A percentile compares a stretch with the other conserved stretches of the same genome.
These are phyloP conservation scores for Aegotheles bennettii DNA, from an alignment of 2,113 vertebrate genomes.

Conservation along the genomic window DNA sequence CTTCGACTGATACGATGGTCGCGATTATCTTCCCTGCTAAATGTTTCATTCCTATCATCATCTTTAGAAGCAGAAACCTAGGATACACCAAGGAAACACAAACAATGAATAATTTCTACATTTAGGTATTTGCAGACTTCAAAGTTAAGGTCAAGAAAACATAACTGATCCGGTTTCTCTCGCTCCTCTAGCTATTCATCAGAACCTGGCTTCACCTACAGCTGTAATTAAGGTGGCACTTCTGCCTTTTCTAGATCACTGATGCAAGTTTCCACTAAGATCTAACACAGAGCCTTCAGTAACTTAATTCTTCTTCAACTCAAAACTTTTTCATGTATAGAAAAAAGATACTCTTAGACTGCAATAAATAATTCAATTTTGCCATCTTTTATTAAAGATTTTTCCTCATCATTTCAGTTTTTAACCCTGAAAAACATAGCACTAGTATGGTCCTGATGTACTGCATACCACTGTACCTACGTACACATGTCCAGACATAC, in stretches of 20 bases:
- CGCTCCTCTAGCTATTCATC: neutral
- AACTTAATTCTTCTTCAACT: neutral
- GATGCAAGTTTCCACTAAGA: neutral
- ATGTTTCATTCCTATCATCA: constrained; percentile 75
- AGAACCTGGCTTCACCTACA: neutral
- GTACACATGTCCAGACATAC: neutral
- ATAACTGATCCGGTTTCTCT: neutral
- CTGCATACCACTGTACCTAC: too few relatives aligned
- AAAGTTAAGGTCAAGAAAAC: neutral
- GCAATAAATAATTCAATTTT: neutral
- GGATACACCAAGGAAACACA: neutral
- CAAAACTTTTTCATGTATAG: neutral
- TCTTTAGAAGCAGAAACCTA: constrained; percentile 65
- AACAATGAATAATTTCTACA: neutral
- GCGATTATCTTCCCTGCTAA: constrained; percentile 62
- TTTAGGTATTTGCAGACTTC: neutral
- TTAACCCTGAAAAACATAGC: neutral
- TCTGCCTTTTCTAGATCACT: neutral
- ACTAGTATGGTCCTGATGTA: neutral
- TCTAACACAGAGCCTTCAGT: neutral
- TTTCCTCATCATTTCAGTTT: neutral
- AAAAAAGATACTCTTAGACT: neutral
- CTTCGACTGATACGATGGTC: constrained; percentile 75
- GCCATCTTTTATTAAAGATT: neutral
- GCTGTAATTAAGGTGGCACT: neutral